phyloP scores from a whole-genome alignment of 2,888 invertebrate species.

The Rhodophaea formosa region DNA sequence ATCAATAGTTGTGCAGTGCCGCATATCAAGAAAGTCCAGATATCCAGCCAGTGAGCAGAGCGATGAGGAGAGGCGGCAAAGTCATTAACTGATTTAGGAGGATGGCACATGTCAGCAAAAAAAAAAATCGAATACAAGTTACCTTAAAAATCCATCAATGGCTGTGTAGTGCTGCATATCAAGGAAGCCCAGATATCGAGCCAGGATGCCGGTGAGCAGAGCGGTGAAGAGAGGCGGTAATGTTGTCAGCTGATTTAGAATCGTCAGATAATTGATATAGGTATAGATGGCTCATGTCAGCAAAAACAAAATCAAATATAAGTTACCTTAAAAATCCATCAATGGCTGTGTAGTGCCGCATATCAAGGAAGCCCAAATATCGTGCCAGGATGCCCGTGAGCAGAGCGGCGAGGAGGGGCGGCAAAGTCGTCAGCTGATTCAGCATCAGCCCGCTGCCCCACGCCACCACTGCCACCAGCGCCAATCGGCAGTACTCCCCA shows the following conservation, averaged over 20 bases:
- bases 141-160: constrained; percentile 66
- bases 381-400: constrained; percentile 63
- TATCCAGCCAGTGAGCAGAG: constrained; percentile 60
- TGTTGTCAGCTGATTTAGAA: constrained; percentile 50
- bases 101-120: too few relatives aligned
- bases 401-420: constrained; percentile 61
- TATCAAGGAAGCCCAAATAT: constrained; percentile 60
- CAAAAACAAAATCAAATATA: too few relatives aligned
- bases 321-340: constrained; percentile 64
- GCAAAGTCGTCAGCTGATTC: constrained; percentile 53
- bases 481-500: constrained; percentile 58
- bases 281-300: too few relatives aligned
- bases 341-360: constrained; percentile 56
- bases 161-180: constrained; percentile 61
- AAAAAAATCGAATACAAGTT: constrained; percentile 4
- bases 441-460: constrained; percentile 59
- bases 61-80: constrained; percentile 62
- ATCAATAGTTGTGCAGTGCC: constrained; percentile 56
- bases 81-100: constrained; percentile 51
- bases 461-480: constrained; percentile 48
- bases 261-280: too few relatives aligned
- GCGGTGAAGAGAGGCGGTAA: constrained; percentile 65
- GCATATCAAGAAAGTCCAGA: constrained; percentile 62
- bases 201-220: constrained; percentile 60
- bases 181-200: constrained; percentile 57